Percentiles rank a stretch among this genome's conserved stretches.
Conservation (phyloP, 2,888 invertebrate genomes). For the Hanleya hanleyi region DNA sequence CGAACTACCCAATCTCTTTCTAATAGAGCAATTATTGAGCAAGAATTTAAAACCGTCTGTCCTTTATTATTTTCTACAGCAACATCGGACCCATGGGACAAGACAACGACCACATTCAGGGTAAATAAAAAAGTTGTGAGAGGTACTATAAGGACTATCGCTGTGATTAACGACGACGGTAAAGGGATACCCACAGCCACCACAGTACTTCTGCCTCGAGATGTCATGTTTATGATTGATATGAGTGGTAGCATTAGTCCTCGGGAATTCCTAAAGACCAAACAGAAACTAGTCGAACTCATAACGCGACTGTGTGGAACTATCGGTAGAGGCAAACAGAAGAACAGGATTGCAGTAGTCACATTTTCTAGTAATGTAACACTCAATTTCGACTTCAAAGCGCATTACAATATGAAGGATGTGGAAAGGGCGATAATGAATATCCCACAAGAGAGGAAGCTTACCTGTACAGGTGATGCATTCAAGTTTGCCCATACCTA, state of each 20-base stretch:
- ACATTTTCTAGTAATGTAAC: background rate
- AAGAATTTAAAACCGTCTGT: too few species aligned
- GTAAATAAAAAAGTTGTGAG: too few species aligned
- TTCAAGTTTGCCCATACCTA: background rate
- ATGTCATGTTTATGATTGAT: background rate
- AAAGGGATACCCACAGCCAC: too few species aligned
- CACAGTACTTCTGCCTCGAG: background rate
- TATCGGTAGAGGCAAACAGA: background rate
- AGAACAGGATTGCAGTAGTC: background rate
- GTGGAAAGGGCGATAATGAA: background rate
- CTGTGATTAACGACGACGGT: too few species aligned
- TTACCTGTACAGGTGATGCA: background rate
- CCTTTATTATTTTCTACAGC: too few species aligned
- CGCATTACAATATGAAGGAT: background rate
- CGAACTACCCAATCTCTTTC: too few species aligned
- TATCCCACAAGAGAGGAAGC: background rate
- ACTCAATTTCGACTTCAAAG: background rate
- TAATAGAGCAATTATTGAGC: too few species aligned
- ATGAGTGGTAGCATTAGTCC: background rate
- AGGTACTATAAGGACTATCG: too few species aligned
- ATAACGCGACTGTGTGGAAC: background rate
- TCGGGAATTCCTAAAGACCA: background rate
- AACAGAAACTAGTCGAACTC: background rate
- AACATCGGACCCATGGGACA: too few species aligned
- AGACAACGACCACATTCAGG: too few species aligned